Base-by-base conservation (phyloP, 2,113 vertebrate species). In the Boleophthalmus pectinirostris region DNA sequence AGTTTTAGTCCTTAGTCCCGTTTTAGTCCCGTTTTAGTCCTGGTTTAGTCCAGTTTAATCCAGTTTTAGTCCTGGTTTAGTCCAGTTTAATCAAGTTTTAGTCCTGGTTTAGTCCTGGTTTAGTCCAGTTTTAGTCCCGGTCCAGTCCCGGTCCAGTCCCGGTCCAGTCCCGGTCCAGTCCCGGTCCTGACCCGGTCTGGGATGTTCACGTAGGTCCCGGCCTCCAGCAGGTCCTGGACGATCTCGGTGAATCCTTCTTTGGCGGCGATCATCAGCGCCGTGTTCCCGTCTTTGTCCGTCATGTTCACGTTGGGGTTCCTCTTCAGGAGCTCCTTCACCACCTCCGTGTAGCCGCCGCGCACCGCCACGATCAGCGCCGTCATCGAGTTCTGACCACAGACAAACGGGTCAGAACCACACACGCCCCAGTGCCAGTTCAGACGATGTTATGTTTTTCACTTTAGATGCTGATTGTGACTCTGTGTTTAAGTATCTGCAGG, bases 281-380 rank as follows among this genome's bases (percentile, higher is more conserved):
- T 98, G 88, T 99, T 99, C 13, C 97, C 98, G 51, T 99, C 97
- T 82, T 99, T 99, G 85, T 99, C 98, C 0, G 98, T 98, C 86
- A 98, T 92, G 87, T 99, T 99, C 7, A 99, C 97, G 64, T 99
- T 98, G 0, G 98, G 98, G 75, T 96, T 98, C 74, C 97, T 93
- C 87, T 98, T 98, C 84, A 99, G 86, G 65, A 99, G 96, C 89
- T 99, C 97, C 85, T 99, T 98, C 51, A 99, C 97, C 7, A 97
- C 96, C 45, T 96, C 95, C 0, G 95, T 94, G 81, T 96, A 99
- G 15, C 97, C 98, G 0, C 98, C 97, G 75, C 90, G 94, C 69
- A 98, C 97, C 47, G 96, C 97, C 77, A 99, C 98, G 45, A 99
- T 99, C 80, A 99, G 95, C 0, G 98, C 98, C 0, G 97, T 98